Conservation (phyloP, 2,113 vertebrate genomes). For the Eurystomus gularis region DNA sequence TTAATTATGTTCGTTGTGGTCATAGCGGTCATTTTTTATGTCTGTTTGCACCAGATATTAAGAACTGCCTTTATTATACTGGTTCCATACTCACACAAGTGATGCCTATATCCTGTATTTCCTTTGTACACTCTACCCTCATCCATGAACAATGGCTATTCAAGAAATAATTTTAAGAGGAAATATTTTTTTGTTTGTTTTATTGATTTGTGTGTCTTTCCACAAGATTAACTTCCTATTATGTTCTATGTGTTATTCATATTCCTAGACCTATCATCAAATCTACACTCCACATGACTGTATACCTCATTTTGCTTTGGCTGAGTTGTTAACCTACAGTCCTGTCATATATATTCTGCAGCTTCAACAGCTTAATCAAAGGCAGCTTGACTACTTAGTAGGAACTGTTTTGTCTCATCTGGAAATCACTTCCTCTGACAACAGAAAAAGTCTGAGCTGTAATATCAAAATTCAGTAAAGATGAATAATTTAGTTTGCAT, state of each 20-base stretch:
- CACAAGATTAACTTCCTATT: neutral
- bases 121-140: neutral
- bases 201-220: neutral
- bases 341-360: neutral
- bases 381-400: neutral
- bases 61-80: neutral
- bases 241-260: neutral
- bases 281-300: neutral
- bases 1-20: neutral
- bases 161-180: neutral
- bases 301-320: neutral
- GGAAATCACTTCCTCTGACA: neutral
- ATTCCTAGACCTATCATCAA: neutral
- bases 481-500: neutral
- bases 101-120: neutral
- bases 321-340: neutral
- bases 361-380: neutral
- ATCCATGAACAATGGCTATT: neutral
- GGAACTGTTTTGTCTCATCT: neutral
- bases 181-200: neutral
- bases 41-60: neutral
- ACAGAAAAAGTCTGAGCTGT: neutral
- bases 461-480: conserved; percentile 1
- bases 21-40: accelerated
- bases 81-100: neutral